A percentile compares a stretch with the other conserved stretches of the same genome.
phyloP scores from a whole-genome alignment of 2,888 invertebrate species.

The Orthonevra nobilis region DNA sequence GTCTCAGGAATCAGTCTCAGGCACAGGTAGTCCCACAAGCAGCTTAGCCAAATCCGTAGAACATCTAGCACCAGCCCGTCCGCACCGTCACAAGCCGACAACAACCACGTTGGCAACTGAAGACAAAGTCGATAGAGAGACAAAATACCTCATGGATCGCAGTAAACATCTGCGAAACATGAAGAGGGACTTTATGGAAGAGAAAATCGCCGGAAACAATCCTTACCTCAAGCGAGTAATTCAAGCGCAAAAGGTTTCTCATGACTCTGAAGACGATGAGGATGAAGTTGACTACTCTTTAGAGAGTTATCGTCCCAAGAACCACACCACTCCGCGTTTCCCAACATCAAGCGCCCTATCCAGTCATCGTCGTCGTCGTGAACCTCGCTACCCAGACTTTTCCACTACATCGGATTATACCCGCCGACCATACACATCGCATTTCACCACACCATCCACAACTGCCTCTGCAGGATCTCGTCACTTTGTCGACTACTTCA shows the following conservation, averaged over 20 bases:
- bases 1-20: constrained; percentile 48
- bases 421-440: constrained; percentile 44
- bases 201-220: constrained; percentile 78
- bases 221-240: constrained; percentile 78
- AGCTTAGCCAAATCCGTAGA: constrained; percentile 51
- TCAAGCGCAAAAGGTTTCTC: constrained; percentile 71
- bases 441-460: constrained; percentile 39
- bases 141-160: constrained; percentile 77
- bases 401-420: constrained; percentile 35
- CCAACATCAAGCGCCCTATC: constrained; percentile 75
- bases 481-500: constrained; percentile 76
- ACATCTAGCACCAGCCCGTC: constrained; percentile 71
- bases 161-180: constrained; percentile 78
- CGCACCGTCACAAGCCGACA: constrained; percentile 51
- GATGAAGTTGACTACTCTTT: constrained; percentile 72
- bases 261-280: constrained; percentile 34
- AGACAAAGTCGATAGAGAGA: constrained; percentile 74
- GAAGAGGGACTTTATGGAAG: constrained; percentile 79
- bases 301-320: constrained; percentile 75
- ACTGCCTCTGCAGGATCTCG: constrained; percentile 49
- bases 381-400: constrained; percentile 50
- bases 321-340: constrained; percentile 74
- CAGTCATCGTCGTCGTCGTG: constrained; percentile 59
- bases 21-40: constrained; percentile 66
- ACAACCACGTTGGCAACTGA: constrained; percentile 41